Evolutionary conservation across 2,113 vertebrate genomes (phyloP).

Genomic region (Gobius niger): DNA sequence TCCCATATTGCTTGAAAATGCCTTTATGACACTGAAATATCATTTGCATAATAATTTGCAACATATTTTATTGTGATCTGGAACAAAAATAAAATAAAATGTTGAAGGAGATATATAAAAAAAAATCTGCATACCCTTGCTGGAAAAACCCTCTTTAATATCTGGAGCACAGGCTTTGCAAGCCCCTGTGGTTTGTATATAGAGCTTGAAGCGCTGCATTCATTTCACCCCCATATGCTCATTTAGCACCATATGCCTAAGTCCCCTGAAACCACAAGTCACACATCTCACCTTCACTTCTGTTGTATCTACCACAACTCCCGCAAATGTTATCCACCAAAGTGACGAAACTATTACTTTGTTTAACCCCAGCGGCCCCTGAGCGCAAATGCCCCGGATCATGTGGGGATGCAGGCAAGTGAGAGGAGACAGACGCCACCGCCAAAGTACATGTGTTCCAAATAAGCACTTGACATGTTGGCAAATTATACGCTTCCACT

Average conservation of each 20-base stretch:
- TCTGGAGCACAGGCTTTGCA: neutral
- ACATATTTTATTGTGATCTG: no score
- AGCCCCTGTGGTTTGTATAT: no score
- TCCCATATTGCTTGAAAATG: no score
- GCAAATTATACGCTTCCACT: constrained; percentile 75
- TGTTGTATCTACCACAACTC: constrained; percentile 53
- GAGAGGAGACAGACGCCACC: constrained; percentile 67
- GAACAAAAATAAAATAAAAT: no score
- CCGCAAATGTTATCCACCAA: constrained; percentile 36
- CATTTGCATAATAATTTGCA: no score
- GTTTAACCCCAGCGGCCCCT: constrained; percentile 44
- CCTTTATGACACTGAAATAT: no score
- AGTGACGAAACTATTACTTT: constrained; percentile 63
- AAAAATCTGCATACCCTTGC: no score
- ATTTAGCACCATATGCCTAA: constrained; percentile 30
- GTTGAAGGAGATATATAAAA: no score
- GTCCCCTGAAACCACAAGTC: constrained; percentile 41
- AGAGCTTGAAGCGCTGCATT: neutral
- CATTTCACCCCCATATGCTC: neutral
- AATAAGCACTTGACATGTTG: constrained; percentile 73
- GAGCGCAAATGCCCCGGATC: constrained; percentile 47
- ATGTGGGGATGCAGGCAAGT: constrained; percentile 40
- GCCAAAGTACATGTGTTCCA: constrained; percentile 71
- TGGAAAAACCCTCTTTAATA: neutral
- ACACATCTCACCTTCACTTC: constrained; percentile 7